Conservation (phyloP, 2,113 vertebrate genomes). For the Cryptotis parvus region DNA sequence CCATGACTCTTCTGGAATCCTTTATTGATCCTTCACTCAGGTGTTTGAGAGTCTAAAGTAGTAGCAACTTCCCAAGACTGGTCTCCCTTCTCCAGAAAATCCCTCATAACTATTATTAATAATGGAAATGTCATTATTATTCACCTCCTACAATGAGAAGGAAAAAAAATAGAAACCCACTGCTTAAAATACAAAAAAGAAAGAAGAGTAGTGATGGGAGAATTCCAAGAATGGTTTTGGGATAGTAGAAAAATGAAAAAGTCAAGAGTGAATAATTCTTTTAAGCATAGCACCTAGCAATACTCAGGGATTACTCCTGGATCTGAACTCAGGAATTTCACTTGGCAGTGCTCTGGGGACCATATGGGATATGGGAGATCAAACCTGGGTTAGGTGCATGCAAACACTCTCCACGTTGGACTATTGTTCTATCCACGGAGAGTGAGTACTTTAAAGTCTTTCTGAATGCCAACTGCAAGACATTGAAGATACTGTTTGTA, state of each 20-base stretch:
- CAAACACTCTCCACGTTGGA: too few relatives aligned
- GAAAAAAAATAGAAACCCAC: not conserved
- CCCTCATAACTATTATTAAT: not conserved
- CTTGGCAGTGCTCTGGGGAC: too few relatives aligned
- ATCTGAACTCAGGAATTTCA: too few relatives aligned
- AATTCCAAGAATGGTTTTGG: not conserved
- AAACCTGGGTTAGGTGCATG: too few relatives aligned
- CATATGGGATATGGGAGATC: too few relatives aligned
- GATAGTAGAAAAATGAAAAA: not conserved
- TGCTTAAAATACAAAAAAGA: not conserved
- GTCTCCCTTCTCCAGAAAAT: not conserved
- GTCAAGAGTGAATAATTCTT: not conserved
- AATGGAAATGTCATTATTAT: not conserved
- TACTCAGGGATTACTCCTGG: too few relatives aligned
- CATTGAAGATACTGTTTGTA: not conserved
- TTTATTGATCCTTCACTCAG: not conserved
- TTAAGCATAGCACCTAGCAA: too few relatives aligned
- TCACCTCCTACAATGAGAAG: not conserved
- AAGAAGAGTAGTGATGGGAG: not conserved
- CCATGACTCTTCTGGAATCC: not conserved
- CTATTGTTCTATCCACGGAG: too few relatives aligned
- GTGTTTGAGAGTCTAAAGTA: not conserved
- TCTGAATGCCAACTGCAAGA: not conserved
- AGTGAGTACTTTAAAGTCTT: not conserved
- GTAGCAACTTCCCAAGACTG: not conserved